Base-by-base conservation (phyloP, 2,888 invertebrate species). In the Lasiommata megera region DNA sequence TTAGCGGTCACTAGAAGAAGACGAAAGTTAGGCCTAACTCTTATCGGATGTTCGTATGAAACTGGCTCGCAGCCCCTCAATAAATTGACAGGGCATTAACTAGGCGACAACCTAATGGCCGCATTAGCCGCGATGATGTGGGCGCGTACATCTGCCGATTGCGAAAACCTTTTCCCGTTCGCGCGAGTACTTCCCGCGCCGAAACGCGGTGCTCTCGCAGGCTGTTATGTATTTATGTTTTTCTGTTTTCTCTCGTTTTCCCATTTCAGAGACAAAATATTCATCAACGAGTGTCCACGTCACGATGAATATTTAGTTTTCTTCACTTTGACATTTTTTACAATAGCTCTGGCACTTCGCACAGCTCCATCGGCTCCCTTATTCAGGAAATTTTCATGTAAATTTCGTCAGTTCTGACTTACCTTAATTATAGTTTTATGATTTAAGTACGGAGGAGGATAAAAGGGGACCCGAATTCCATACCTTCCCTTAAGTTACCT, bases 31-130 rank as follows among this genome's bases (percentile, higher is more conserved):
- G 23, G 23, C 5, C 5, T 23, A 34, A 11, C 34, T 1, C 34
- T 34, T 11, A 23, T 23, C 23, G 23, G 7, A 11, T 31, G 31
- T 1, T 9, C 23, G 14, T 6, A 5, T 29, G 28, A 29, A 47
- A 16, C 11, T 14, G 36, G n/a, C 48, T 18, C 34, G 17, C 5
- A n/a, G 46, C 8, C 29, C 51, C 51, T 38, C 51, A n/a, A 37
- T 51, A 51, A 51, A 51, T 51, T 40, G 51, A 38, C 51, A 51
- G 7, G 51, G 38, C 38, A 51, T 46, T 46, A 46, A 46, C 46
- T 12, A 38, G 38, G 28, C 38, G 51, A 40, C 38, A 37, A 50
- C 38, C 36, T 51, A 51, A 51, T 51, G 51, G 51, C 28, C 16
- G 51, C 23, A 51, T 51, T 51, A 51, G 51, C 16, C 37, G 28